A percentile compares a stretch with the other conserved stretches of the same genome.
Conservation (phyloP, 2,113 vertebrate genomes). For the Thinocorus orbignyianus region DNA sequence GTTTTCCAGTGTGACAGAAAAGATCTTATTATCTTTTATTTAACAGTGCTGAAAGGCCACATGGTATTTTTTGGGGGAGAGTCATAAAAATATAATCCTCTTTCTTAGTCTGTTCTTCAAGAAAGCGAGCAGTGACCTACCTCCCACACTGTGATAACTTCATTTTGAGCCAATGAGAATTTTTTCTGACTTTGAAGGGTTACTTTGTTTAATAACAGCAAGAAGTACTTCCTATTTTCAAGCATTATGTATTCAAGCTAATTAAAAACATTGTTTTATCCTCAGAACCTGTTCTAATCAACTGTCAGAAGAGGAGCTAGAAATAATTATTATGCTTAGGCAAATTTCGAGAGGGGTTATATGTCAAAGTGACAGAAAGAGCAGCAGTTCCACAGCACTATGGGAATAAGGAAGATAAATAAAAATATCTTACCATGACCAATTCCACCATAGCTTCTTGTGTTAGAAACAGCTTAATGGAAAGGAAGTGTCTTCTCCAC, state of each 20-base stretch:
- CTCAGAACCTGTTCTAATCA: neutral
- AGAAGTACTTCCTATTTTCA: neutral
- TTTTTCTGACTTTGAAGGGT: neutral
- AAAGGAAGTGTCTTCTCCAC: neutral
- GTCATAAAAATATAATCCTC: neutral
- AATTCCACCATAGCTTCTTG: neutral
- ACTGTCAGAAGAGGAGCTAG: neutral
- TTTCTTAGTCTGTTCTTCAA: neutral
- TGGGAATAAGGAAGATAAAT: neutral
- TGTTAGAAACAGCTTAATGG: neutral
- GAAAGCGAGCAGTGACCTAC: neutral
- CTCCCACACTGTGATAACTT: neutral
- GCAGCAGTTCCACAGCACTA: neutral
- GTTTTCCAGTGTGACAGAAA: neutral
- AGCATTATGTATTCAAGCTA: neutral
- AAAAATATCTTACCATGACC: neutral
- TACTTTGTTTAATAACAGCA: neutral
- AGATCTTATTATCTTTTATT: neutral
- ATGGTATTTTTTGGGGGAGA: neutral
- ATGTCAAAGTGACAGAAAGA: neutral
- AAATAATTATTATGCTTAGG: neutral
- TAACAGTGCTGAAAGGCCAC: neutral
- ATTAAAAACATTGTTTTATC: conserved; percentile 15
- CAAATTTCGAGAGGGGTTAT: neutral
- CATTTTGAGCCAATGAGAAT: neutral